Evolutionary conservation across 1,140 invertebrate genomes (phyloP).

Genomic region (Lepidurus packardi): DNA sequence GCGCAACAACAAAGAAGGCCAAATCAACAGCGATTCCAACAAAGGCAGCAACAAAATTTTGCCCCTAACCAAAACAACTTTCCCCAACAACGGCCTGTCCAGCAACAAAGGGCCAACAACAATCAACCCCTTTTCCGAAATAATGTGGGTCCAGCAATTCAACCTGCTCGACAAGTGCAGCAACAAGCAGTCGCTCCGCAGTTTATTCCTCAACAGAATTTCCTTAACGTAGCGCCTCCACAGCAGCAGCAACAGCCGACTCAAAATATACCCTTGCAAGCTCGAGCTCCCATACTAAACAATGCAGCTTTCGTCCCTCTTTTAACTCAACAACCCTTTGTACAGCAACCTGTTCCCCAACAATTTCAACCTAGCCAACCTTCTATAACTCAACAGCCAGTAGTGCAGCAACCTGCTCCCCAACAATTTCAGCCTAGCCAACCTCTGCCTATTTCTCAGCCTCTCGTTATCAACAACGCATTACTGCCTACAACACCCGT

Average conservation of each 20-base stretch:
- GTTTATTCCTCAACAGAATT: slow-evolving; percentile 16
- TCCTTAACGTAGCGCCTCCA: slow-evolving; percentile 5
- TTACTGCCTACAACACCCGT: neutral
- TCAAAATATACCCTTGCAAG: slow-evolving; percentile 10
- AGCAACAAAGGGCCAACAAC: neutral
- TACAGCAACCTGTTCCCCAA: neutral
- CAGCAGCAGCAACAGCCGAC: slow-evolving; percentile 3
- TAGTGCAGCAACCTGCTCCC: neutral
- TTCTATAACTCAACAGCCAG: neutral
- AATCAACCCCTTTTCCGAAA: slow-evolving; percentile 4
- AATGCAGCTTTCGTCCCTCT: neutral
- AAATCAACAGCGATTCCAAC: neutral
- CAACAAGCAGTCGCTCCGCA: neutral
- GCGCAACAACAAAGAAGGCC: neutral
- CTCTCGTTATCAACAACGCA: too few relatives aligned
- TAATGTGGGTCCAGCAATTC: slow-evolving; percentile 7
- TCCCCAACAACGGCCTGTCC: neutral
- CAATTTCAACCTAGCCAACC: neutral
- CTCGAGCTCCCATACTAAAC: neutral
- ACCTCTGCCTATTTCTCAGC: neutral
- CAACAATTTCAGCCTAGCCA: neutral
- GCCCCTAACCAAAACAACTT: neutral
- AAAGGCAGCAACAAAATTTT: neutral
- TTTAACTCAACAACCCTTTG: neutral
- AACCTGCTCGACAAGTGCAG: slow-evolving; percentile 23